Conservation (phyloP, 2,797 vertebrate genomes). For the Micrastur ruficollis region DNA sequence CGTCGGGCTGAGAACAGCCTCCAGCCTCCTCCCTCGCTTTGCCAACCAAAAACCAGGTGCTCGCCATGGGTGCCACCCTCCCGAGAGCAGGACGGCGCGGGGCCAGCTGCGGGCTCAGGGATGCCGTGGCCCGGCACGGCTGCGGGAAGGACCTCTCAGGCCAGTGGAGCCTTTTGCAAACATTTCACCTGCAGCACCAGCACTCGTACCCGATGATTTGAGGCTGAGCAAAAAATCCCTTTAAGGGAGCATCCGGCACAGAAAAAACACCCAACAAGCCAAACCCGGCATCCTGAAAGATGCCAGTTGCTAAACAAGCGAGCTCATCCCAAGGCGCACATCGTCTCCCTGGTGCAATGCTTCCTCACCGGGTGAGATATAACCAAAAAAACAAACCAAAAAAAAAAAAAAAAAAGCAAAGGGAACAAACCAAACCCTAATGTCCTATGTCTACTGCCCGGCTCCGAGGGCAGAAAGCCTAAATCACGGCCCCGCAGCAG, state of each 20-base stretch:
- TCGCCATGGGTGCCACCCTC: accelerated
- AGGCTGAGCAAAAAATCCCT: not conserved
- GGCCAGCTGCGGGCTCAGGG: not conserved
- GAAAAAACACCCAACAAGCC: not conserved
- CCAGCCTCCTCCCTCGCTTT: not conserved
- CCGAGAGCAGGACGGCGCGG: accelerated
- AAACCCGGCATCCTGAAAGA: not conserved
- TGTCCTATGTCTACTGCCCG: not conserved
- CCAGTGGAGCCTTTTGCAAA: not conserved
- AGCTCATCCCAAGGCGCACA: not conserved
- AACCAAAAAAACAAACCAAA: not conserved
- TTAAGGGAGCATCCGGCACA: not conserved
- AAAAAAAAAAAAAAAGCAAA: not conserved
- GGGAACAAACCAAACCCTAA: not conserved
- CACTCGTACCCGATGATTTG: not conserved
- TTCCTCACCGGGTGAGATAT: not conserved
- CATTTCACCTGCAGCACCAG: not conserved
- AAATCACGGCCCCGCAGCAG: not conserved
- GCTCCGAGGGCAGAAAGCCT: not conserved
- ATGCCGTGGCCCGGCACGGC: accelerated
- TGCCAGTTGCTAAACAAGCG: accelerated
- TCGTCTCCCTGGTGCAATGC: accelerated
- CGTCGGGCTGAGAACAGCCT: accelerated
- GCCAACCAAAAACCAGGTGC: not conserved
- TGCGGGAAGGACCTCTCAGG: not conserved